These are phyloP conservation scores for Garrulus glandarius DNA, from an alignment of 2,797 vertebrate species.

Conservation along the genomic window DNA sequence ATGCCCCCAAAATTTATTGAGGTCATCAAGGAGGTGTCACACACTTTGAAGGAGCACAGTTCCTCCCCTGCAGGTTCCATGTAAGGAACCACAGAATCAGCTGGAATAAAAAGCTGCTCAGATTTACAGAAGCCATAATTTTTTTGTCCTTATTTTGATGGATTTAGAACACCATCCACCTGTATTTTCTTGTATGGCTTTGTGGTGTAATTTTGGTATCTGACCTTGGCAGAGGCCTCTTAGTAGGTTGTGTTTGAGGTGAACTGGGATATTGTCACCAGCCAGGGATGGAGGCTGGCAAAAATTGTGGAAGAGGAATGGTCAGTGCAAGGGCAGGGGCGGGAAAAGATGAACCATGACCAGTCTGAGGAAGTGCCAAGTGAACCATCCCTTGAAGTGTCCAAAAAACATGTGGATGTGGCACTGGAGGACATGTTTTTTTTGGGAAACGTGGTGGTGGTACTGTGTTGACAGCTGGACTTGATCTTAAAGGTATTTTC, in stretches of 20 bases:
- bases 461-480: neutral
- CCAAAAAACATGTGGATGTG: neutral
- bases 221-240: neutral
- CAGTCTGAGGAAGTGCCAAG: neutral
- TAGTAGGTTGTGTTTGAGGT: neutral
- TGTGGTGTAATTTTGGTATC: neutral
- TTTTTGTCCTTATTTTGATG: neutral
- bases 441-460: neutral
- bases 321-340: neutral
- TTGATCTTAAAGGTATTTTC: neutral
- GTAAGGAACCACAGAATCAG: neutral
- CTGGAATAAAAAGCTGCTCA: neutral
- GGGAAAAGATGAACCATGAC: neutral
- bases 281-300: neutral
- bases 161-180: neutral
- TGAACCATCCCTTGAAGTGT: neutral
- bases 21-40: neutral
- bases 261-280: neutral
- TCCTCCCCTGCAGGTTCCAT: neutral
- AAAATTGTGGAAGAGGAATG: neutral
- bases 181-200: neutral
- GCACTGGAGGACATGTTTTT: neutral
- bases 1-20: neutral
- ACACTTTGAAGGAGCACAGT: neutral
- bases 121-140: neutral